phyloP scores from a whole-genome alignment of 2,888 invertebrate genomes.

The Ptychoptera contaminata region DNA sequence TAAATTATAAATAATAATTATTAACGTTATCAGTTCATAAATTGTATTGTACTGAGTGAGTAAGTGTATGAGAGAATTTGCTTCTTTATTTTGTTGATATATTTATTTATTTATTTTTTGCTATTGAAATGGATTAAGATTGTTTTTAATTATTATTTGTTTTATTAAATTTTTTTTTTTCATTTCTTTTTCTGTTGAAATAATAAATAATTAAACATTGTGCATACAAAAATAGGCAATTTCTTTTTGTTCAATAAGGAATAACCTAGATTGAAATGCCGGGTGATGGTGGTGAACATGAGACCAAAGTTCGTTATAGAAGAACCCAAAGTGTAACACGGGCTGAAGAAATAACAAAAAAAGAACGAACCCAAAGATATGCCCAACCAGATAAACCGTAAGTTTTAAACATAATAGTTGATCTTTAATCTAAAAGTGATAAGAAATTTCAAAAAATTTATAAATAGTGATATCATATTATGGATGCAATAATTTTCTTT shows the following conservation, averaged over 20 bases:
- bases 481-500: too few species aligned
- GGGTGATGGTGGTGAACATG: slow-evolving; percentile 10
- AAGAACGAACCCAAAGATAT: slow-evolving; percentile 61
- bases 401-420: slow-evolving; percentile 27
- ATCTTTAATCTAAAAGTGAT: neutral
- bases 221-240: too few species aligned
- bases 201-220: too few species aligned
- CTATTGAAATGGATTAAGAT: neutral
- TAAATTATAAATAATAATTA: too few species aligned
- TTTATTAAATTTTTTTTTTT: neutral
- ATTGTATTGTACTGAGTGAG: neutral
- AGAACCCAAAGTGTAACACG: slow-evolving; percentile 74
- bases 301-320: slow-evolving; percentile 44
- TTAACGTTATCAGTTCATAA: too few species aligned
- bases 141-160: neutral
- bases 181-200: too few species aligned
- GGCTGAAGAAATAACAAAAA: slow-evolving; percentile 73
- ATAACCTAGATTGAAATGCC: neutral
- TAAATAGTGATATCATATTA: too few species aligned
- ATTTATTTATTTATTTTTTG: neutral
- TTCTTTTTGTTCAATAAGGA: too few species aligned
- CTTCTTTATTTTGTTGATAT: too few species aligned
- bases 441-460: too few species aligned
- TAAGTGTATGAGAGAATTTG: too few species aligned
- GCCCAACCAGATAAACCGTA: slow-evolving; percentile 80